phyloP scores from a whole-genome alignment of 92 coral and sea anemone genomes.

The Parazoanthus darwini region DNA sequence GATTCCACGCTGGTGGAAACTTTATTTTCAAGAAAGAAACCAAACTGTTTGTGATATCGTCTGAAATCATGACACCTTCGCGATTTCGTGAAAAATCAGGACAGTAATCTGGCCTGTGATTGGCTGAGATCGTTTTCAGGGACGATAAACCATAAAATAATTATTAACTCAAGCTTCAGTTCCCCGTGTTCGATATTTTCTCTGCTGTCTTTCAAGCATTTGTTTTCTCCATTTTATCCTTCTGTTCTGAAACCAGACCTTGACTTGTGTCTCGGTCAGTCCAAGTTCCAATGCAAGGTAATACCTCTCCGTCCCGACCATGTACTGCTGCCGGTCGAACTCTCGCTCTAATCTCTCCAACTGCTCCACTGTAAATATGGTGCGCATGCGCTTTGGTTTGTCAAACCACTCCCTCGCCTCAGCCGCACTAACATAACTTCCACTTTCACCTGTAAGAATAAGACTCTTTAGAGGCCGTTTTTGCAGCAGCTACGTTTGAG shows the following conservation, averaged over 20 bases:
- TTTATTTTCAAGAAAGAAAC: no score
- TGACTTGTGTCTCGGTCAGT: slow-evolving; percentile 82
- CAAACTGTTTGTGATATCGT: no score
- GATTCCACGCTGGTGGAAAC: no score
- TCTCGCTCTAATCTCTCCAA: slow-evolving; percentile 62
- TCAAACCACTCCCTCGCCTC: slow-evolving; percentile 60
- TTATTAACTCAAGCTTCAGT: neutral
- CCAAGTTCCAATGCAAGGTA: slow-evolving; percentile 80
- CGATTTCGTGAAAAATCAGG: no score
- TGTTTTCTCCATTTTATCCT: slow-evolving; percentile 87
- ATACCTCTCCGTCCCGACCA: slow-evolving; percentile 67
- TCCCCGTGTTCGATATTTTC: slow-evolving; percentile 29
- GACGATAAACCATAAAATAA: no score
- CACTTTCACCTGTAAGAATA: slow-evolving; percentile 12
- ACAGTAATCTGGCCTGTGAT: no score
- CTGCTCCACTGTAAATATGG: slow-evolving; percentile 65
- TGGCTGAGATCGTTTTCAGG: no score
- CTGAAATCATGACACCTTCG: no score
- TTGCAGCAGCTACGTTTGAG: no score
- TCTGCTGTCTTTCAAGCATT: slow-evolving; percentile 66
- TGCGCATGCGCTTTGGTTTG: slow-evolving; percentile 72
- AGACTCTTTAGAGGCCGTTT: no score
- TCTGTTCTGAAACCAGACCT: slow-evolving; percentile 89
- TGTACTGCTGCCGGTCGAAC: slow-evolving; percentile 61
- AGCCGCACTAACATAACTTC: slow-evolving; percentile 2